Percentiles rank a stretch among this genome's conserved stretches.
These are phyloP conservation scores for Pelagia noctiluca DNA, from an alignment of 30 jellyfish, hydroid and myxozoan species.

Conservation along the genomic window DNA sequence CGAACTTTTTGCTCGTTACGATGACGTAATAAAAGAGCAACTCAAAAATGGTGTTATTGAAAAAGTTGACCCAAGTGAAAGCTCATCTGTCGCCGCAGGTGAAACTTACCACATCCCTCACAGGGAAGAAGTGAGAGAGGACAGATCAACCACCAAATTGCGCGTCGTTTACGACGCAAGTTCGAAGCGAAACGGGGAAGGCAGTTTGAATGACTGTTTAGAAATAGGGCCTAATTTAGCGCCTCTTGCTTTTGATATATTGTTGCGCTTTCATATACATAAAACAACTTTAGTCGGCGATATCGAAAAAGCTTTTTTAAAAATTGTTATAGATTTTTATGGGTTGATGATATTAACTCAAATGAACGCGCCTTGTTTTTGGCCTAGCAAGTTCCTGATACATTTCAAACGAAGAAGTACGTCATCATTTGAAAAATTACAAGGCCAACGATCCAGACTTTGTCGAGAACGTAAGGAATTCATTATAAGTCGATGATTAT, in stretches of 20 bases:
- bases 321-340: constrained; percentile 12
- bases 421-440: constrained; percentile 30
- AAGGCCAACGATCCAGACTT: constrained; percentile 21
- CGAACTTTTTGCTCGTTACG: constrained; percentile 27
- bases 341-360: not conserved
- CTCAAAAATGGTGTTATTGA: constrained; percentile 13
- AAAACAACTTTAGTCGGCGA: constrained; percentile 47
- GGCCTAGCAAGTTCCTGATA: constrained; percentile 56
- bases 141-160: constrained; percentile 20
- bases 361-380: constrained; percentile 44
- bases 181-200: constrained; percentile 22
- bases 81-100: not conserved
- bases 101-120: constrained; percentile 35
- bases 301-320: constrained; percentile 44
- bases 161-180: constrained; percentile 57
- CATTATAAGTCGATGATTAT: constrained; percentile 34
- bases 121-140: constrained; percentile 9
- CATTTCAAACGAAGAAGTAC: constrained; percentile 30
- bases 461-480: constrained; percentile 15
- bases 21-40: constrained; percentile 32
- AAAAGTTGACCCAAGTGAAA: not conserved
- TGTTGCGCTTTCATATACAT: constrained; percentile 19
- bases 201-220: constrained; percentile 21
- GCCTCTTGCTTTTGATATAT: constrained; percentile 33
- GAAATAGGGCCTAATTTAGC: constrained; percentile 43